Base-by-base conservation (phyloP, 2,113 vertebrate genomes). In the Dissostichus mawsoni region DNA sequence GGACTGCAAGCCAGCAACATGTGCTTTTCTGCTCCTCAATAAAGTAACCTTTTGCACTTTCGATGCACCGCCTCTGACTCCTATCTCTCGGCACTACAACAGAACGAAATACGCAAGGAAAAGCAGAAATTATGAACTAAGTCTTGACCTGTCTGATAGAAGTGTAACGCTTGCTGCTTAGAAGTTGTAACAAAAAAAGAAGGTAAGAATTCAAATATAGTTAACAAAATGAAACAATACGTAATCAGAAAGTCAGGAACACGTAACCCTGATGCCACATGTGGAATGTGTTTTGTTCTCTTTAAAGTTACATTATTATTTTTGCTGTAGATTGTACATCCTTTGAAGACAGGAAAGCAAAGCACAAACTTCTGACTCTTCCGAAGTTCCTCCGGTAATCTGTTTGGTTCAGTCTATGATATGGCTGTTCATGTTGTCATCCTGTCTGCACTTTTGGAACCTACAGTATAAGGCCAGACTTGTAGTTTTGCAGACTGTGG, bases 101-200 rank as follows among this genome's bases (percentile, higher is more conserved):
- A n/a, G 18, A 18, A n/a, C 14, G 12, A 76, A 53, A 52, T 52
- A 2, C 9, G 52, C 18, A 47, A 67, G 23, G 25, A 66, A 14
- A 73, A 59, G 69, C 61, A 81, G 47, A 69, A 63, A 71, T 66
- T 20, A 57, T 75, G 44, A 52, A 58, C 2, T 78, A 29, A 65
- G 33, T 41, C n/a, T 74, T 9, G 18, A 67, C 58, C 13, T 55
- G 65, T 69, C n/a, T 61, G 29, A 50, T 48, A 51, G 11, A 58
- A 47, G 41, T 51, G 25, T 51, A 23, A 56, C 0, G 6, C 0
- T 29, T 72, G 63, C 18, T 0, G 11, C 36, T 41, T 41, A 3
- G 36, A 41, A 41, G 36, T 41, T 41, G 36, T 41, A 41, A 1
- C 36, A 41, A 41, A 41, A 41, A 36, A 47, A 18, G 66, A 70